A percentile compares a stretch with the other conserved stretches of the same genome.
phyloP scores from a whole-genome alignment of 2,797 vertebrate genomes.

The Kryptopterus vitreolus region DNA sequence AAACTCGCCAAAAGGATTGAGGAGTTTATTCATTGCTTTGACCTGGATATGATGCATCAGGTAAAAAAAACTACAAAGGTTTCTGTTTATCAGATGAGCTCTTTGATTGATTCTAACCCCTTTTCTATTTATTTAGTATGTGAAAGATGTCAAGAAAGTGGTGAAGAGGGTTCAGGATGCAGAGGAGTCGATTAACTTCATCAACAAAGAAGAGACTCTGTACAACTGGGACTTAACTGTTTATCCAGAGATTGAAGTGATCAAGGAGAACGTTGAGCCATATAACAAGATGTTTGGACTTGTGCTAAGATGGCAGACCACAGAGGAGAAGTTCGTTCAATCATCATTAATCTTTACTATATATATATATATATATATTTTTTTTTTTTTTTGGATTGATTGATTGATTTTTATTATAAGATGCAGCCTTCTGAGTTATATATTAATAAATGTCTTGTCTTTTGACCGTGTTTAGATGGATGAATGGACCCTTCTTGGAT shows the following conservation, averaged over 20 bases:
- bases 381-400: no score
- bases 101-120: background rate
- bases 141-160: constrained; percentile 78
- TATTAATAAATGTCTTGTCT: background rate
- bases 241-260: constrained; percentile 81
- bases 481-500: constrained; percentile 88
- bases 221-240: constrained; percentile 78
- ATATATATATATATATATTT: no score
- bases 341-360: background rate
- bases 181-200: constrained; percentile 77
- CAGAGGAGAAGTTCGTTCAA: constrained; percentile 80
- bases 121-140: constrained; percentile 78
- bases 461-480: constrained; percentile 79
- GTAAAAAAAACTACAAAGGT: constrained; percentile 62
- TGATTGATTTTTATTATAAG: background rate
- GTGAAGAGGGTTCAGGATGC: constrained; percentile 85
- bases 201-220: constrained; percentile 89
- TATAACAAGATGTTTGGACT: constrained; percentile 90
- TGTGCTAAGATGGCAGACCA: constrained; percentile 86
- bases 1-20: constrained; percentile 73
- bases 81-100: no score
- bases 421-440: background rate
- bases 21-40: constrained; percentile 81
- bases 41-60: constrained; percentile 87
- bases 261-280: constrained; percentile 82